Conservation (phyloP, 2,113 vertebrate genomes). For the Poecilia latipinna region DNA sequence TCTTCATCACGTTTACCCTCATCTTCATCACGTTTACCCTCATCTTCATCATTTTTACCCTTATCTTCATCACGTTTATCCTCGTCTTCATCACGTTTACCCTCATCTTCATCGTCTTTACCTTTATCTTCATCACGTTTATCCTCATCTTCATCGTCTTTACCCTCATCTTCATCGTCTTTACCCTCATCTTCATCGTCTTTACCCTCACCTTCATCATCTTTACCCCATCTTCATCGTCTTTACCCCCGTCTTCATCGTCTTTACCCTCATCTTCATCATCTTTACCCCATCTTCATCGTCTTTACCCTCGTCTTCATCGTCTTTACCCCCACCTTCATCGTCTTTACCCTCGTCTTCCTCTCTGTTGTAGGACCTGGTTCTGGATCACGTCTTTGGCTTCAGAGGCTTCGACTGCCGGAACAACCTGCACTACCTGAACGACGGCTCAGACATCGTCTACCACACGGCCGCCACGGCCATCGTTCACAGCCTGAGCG, state of each 20-base stretch:
- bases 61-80: too few species aligned
- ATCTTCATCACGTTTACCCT: too few species aligned
- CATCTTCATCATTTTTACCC: neutral
- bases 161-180: fast-evolving
- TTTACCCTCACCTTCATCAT: neutral
- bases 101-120: too few species aligned
- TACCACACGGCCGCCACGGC: constrained; percentile 92
- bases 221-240: neutral
- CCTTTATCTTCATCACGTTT: too few species aligned
- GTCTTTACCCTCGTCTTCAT: too few species aligned
- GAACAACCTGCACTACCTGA: constrained; percentile 98
- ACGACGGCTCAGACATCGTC: constrained; percentile 92
- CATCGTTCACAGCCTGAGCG: constrained; percentile 90
- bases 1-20: too few species aligned
- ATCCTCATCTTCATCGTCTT: neutral
- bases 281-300: neutral
- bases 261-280: too few species aligned
- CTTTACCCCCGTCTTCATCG: neutral
- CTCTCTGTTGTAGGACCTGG: constrained; percentile 84
- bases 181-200: neutral
- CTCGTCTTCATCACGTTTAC: neutral
- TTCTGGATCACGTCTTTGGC: constrained; percentile 93
- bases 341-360: neutral
- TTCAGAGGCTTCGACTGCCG: constrained; percentile 95
- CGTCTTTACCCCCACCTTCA: neutral